Evolutionary conservation across 1,140 invertebrate genomes (phyloP).

Genomic region (Lysiphlebus fabarum): DNA sequence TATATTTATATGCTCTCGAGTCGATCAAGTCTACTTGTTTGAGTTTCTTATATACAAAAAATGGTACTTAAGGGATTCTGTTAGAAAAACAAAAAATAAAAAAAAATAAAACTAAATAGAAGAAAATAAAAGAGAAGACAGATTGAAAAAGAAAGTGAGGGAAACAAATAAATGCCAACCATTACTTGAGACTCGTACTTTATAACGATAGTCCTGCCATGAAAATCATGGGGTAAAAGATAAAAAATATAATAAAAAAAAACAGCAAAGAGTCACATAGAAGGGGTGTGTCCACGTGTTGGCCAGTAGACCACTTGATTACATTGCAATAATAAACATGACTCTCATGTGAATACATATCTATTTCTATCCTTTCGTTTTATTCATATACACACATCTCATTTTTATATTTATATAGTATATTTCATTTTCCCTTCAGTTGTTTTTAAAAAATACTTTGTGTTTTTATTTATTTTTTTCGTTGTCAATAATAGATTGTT

Average conservation of each 20-base stretch:
- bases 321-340: constrained; percentile 51
- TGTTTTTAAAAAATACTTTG: background rate
- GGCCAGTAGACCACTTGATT: constrained; percentile 44
- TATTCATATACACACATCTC: background rate
- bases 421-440: too few species aligned
- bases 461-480: background rate
- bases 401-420: constrained; percentile 11
- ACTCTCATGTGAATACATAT: constrained; percentile 47
- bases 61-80: too few species aligned
- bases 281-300: constrained; percentile 17
- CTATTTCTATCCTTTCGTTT: constrained; percentile 16
- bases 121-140: too few species aligned
- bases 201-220: constrained; percentile 37
- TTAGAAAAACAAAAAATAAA: too few species aligned
- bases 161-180: constrained; percentile 53
- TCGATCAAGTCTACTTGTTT: too few species aligned
- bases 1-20: too few species aligned
- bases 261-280: background rate
- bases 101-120: too few species aligned
- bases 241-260: background rate
- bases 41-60: too few species aligned
- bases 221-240: constrained; percentile 40
- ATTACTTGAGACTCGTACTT: constrained; percentile 37
- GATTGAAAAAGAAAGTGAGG: constrained; percentile 8
- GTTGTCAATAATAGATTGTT: constrained; percentile 40